A percentile compares a stretch with the other conserved stretches of the same genome.
These are phyloP conservation scores for Amphipyra berbera DNA, from an alignment of 2,888 invertebrate genomes.

Conservation along the genomic window DNA sequence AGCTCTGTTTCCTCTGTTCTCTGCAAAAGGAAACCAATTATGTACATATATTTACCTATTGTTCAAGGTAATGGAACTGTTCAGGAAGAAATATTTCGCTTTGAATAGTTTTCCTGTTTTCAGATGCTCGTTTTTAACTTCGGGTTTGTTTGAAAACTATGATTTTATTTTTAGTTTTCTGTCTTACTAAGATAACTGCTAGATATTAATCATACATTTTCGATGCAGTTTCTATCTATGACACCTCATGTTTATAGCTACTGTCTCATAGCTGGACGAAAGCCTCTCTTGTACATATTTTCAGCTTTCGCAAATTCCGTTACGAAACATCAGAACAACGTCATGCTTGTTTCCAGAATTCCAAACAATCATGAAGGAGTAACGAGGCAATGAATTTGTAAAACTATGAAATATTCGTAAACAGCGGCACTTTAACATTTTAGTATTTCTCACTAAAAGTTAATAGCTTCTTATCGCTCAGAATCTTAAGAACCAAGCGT, in stretches of 20 bases:
- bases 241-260: too few species aligned
- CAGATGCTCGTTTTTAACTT: conserved; percentile 10
- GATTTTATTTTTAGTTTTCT: background rate
- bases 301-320: too few species aligned
- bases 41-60: conserved; percentile 52
- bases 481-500: conserved; percentile 2
- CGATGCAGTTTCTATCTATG: too few species aligned
- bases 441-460: conserved; percentile 1
- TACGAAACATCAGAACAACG: too few species aligned
- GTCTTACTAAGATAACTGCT: too few species aligned
- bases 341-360: too few species aligned
- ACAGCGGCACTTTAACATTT: conserved; percentile 1
- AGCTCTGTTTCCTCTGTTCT: conserved; percentile 71
- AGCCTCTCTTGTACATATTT: too few species aligned
- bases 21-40: conserved; percentile 66
- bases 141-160: background rate
- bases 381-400: background rate
- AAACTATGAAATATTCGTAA: background rate
- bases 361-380: background rate
- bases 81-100: conserved; percentile 40
- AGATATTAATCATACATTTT: too few species aligned
- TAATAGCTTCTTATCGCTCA: background rate
- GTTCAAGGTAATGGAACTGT: conserved; percentile 36
- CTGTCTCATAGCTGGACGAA: too few species aligned
- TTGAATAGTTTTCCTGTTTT: conserved; percentile 44